These are phyloP conservation scores for Trachelus tabidus DNA, from an alignment of 2,888 invertebrate genomes.

Conservation along the genomic window DNA sequence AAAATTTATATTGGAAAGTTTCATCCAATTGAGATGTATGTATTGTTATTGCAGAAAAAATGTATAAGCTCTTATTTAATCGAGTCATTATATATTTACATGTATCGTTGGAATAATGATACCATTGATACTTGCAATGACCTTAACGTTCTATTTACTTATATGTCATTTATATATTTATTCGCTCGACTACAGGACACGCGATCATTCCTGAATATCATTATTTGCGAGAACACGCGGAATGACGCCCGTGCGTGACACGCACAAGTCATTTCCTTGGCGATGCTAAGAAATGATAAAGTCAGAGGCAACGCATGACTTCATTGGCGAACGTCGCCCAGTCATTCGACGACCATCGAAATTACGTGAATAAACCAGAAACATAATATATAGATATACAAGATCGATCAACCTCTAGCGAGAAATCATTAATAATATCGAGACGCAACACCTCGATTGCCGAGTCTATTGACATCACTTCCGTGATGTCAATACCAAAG, in stretches of 20 bases:
- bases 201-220: not conserved
- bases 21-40: not conserved
- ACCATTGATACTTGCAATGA: not conserved
- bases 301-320: not conserved
- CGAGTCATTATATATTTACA: not conserved
- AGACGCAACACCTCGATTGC: not conserved
- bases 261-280: not conserved
- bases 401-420: not conserved
- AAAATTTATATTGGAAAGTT: not conserved
- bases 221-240: not conserved
- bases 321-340: not conserved
- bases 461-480: not conserved
- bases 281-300: not conserved
- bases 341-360: not conserved
- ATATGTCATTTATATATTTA: not conserved
- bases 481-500: no score
- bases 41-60: not conserved
- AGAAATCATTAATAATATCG: not conserved
- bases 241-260: not conserved
- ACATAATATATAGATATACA: not conserved
- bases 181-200: not conserved
- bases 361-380: not conserved
- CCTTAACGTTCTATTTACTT: not conserved
- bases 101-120: not conserved
- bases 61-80: not conserved